These are phyloP conservation scores for Crotalus helleri DNA, from an alignment of 2,113 vertebrate species.

Conservation along the genomic window DNA sequence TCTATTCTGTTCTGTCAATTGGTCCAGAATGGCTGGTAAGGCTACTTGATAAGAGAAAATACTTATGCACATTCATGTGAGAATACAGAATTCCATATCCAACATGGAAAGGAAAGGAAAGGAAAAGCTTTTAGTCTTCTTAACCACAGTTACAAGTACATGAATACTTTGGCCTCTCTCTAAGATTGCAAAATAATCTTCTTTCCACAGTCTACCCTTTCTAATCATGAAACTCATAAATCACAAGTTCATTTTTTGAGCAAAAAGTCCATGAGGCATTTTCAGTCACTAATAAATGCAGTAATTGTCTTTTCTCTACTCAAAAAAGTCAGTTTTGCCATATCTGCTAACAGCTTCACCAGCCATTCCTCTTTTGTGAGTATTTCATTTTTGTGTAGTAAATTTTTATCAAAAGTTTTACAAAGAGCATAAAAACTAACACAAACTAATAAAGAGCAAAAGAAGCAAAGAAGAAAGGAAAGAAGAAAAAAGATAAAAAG, in stretches of 20 bases:
- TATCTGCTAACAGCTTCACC: neutral
- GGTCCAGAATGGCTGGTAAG: slow-evolving; percentile 11
- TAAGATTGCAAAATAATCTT: neutral
- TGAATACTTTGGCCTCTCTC: neutral
- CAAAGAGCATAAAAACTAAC: neutral
- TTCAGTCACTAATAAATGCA: neutral
- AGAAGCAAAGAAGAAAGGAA: neutral
- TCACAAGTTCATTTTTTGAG: neutral
- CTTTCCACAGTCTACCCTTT: neutral
- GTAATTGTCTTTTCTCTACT: neutral
- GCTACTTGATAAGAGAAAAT: slow-evolving; percentile 24
- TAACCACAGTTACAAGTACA: neutral
- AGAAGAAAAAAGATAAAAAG: neutral
- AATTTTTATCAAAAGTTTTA: neutral
- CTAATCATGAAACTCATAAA: neutral
- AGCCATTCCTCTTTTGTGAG: neutral
- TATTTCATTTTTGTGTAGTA: neutral
- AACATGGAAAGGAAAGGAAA: neutral
- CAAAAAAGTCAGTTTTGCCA: neutral
- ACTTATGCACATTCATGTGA: neutral
- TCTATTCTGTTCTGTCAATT: slow-evolving; percentile 22
- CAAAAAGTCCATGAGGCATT: neutral
- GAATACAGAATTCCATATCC: neutral
- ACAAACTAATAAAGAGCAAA: neutral
- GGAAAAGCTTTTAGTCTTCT: neutral